A percentile compares a stretch with the other conserved stretches of the same genome.
These are phyloP conservation scores for Elgaria multicarinata DNA, from an alignment of 2,113 vertebrate species.

Conservation along the genomic window DNA sequence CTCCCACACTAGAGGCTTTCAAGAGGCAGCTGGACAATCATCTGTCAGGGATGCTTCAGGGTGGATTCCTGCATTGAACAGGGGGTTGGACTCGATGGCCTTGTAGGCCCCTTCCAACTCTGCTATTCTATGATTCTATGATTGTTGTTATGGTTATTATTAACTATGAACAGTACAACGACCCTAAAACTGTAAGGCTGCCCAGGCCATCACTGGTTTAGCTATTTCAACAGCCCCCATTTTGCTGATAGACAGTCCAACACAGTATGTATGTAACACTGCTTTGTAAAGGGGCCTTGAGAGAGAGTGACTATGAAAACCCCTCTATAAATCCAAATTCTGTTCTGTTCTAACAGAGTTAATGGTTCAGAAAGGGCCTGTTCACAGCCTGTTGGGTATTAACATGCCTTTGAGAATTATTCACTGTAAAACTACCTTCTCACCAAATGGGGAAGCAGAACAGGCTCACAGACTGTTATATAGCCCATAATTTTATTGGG, in stretches of 20 bases:
- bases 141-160: too few species aligned
- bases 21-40: too few species aligned
- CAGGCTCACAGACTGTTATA: neutral
- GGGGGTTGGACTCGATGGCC: too few species aligned
- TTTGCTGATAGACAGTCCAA: neutral
- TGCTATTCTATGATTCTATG: too few species aligned
- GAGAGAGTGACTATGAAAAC: fast-evolving
- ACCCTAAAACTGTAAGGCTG: neutral
- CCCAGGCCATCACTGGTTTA: too few species aligned
- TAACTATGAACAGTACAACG: neutral
- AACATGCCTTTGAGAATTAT: neutral
- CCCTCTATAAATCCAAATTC: neutral
- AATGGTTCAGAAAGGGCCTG: neutral
- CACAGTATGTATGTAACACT: neutral
- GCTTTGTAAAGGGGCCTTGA: neutral
- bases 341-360: fast-evolving
- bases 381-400: neutral
- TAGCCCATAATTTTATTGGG: neutral
- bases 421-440: fast-evolving
- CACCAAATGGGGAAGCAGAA: neutral
- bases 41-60: too few species aligned
- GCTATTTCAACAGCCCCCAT: neutral
- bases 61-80: too few species aligned
- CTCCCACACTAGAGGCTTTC: too few species aligned
- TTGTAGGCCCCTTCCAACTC: too few species aligned